A percentile compares a stretch with the other conserved stretches of the same genome.
Conservation (phyloP, 30 jellyfish, hydroid and myxozoan species). For the Aurelia aurita complex sp. Pacific region DNA sequence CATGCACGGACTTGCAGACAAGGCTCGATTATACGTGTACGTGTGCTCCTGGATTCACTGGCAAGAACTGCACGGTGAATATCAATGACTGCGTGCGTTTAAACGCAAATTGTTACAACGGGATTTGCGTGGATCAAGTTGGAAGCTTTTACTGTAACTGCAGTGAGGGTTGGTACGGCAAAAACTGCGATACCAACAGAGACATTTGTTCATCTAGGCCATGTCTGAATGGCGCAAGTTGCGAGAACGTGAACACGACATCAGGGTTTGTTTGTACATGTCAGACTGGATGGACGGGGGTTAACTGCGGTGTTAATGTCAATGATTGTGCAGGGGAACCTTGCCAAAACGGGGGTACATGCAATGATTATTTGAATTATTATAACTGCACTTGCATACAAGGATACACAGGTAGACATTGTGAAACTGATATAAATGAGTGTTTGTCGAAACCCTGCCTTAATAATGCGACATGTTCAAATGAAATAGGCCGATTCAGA, state of each 20-base stretch:
- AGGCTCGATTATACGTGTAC: constrained; percentile 74
- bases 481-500: constrained; percentile 37
- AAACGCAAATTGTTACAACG: constrained; percentile 78
- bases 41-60: constrained; percentile 78
- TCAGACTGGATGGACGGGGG: constrained; percentile 65
- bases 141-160: constrained; percentile 80
- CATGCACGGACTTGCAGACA: constrained; percentile 65
- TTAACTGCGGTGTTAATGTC: constrained; percentile 44
- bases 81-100: constrained; percentile 65
- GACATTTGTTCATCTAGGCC: constrained; percentile 55
- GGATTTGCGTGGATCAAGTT: constrained; percentile 78
- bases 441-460: constrained; percentile 74
- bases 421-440: constrained; percentile 65
- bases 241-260: constrained; percentile 61
- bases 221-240: constrained; percentile 57
- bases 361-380: constrained; percentile 62
- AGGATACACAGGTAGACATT: constrained; percentile 70
- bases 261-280: constrained; percentile 60
- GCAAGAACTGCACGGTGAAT: constrained; percentile 64
- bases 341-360: constrained; percentile 64
- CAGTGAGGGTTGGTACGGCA: constrained; percentile 70
- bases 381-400: constrained; percentile 66
- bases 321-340: constrained; percentile 77
- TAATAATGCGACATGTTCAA: constrained; percentile 70
- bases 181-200: constrained; percentile 54